These are phyloP conservation scores for Peromyscus attwateri DNA, from an alignment of 2,797 vertebrate species.

Conservation along the genomic window DNA sequence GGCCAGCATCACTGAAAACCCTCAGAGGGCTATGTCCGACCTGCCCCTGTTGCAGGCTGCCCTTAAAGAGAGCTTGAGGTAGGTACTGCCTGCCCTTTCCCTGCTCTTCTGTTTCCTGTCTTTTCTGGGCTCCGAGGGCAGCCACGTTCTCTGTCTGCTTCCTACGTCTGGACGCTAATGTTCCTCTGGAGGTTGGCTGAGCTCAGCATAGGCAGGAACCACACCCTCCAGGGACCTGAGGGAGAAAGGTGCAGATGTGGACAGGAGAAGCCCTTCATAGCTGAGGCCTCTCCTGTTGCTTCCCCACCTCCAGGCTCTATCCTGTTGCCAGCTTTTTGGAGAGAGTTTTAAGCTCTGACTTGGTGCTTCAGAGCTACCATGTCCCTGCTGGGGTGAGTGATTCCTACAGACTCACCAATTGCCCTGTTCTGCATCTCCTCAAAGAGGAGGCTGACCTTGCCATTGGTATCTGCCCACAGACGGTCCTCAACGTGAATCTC, in stretches of 20 bases:
- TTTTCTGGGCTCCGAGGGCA: not conserved
- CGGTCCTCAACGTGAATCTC: slow-evolving; percentile 90
- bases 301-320: slow-evolving; percentile 89
- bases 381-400: slow-evolving; percentile 93
- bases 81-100: not conserved
- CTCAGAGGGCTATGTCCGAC: slow-evolving; percentile 82
- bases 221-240: not conserved
- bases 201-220: not conserved
- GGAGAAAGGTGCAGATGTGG: not conserved
- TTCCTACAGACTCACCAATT: too few relatives aligned
- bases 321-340: slow-evolving; percentile 92
- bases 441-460: not conserved
- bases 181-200: not conserved
- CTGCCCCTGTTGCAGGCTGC: slow-evolving; percentile 92
- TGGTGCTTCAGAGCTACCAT: slow-evolving; percentile 93
- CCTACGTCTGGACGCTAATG: too few relatives aligned
- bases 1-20: slow-evolving; percentile 83
- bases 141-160: not conserved
- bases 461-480: slow-evolving; percentile 84
- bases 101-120: slow-evolving; percentile 85
- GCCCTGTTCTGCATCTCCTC: fast-evolving
- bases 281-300: not conserved
- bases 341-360: slow-evolving; percentile 89
- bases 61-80: slow-evolving; percentile 94
- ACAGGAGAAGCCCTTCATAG: fast-evolving